A percentile compares a stretch with the other conserved stretches of the same genome.
These are phyloP conservation scores for Druon quercuslanigerum DNA, from an alignment of 1,140 invertebrate genomes.

Conservation along the genomic window DNA sequence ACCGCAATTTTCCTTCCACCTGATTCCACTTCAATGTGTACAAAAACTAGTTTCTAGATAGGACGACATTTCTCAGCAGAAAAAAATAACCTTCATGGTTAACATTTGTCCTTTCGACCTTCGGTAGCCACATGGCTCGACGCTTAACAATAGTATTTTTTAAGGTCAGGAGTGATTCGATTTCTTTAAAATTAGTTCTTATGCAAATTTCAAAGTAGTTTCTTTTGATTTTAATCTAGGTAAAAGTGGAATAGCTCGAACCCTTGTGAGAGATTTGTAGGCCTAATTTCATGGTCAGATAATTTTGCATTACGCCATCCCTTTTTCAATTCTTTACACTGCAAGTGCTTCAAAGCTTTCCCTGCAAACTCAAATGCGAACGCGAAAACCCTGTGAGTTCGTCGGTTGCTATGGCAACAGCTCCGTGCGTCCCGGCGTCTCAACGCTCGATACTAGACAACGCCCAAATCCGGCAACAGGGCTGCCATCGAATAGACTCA, in stretches of 20 bases:
- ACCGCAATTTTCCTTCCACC: too few relatives aligned
- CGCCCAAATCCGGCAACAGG: conserved; percentile 69
- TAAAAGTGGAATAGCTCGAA: neutral
- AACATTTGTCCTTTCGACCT: too few relatives aligned
- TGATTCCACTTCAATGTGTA: too few relatives aligned
- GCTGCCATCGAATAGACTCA: conserved; percentile 47
- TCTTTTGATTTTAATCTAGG: conserved; percentile 4
- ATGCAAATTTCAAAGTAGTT: neutral
- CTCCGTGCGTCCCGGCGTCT: conserved; percentile 72
- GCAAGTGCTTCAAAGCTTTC: conserved; percentile 30
- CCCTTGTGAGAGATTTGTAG: neutral
- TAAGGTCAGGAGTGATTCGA: too few relatives aligned
- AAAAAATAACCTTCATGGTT: too few relatives aligned
- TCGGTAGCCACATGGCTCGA: too few relatives aligned
- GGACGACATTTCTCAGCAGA: too few relatives aligned
- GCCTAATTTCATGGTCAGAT: neutral
- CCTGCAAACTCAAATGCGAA: conserved; percentile 59
- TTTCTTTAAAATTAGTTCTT: neutral
- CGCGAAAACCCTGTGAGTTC: conserved; percentile 68
- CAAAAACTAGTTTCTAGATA: too few relatives aligned
- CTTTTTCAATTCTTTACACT: conserved; percentile 21
- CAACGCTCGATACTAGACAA: conserved; percentile 75
- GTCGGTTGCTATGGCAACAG: conserved; percentile 75
- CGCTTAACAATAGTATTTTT: too few relatives aligned
- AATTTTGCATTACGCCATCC: neutral